Evolutionary conservation across 2,113 vertebrate species (phyloP).

Genomic region (Burhinus oedicnemus): DNA sequence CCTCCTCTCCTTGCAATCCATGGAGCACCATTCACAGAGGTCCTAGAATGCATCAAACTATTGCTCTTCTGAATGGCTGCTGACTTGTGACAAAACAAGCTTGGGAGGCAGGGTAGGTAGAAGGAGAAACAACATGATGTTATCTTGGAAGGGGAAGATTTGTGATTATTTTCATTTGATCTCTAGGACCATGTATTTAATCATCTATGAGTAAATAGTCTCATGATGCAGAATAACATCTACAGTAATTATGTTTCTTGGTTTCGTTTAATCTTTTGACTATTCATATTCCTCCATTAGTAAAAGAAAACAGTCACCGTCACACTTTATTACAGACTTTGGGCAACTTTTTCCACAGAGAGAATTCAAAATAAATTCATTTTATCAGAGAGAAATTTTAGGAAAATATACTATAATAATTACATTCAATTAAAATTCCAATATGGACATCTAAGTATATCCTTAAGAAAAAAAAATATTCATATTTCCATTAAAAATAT

Average conservation of each 20-base stretch:
- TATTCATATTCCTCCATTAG: not conserved
- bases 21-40: not conserved
- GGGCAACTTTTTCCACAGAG: not conserved
- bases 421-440: constrained; percentile 16
- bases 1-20: not conserved
- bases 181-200: not conserved
- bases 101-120: not conserved
- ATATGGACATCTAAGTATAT: not conserved
- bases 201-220: not conserved
- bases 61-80: not conserved
- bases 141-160: not conserved
- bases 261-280: not conserved
- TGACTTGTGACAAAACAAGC: not conserved
- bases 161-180: not conserved
- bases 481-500: constrained; percentile 24
- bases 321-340: not conserved
- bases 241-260: not conserved
- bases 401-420: not conserved
- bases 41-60: not conserved
- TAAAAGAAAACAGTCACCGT: not conserved
- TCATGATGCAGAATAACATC: not conserved
- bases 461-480: not conserved
- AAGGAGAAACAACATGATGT: not conserved
- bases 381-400: not conserved
- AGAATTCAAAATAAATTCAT: not conserved